Evolutionary conservation across 2,888 invertebrate genomes (phyloP).

Genomic region (Embidobia sp.): DNA sequence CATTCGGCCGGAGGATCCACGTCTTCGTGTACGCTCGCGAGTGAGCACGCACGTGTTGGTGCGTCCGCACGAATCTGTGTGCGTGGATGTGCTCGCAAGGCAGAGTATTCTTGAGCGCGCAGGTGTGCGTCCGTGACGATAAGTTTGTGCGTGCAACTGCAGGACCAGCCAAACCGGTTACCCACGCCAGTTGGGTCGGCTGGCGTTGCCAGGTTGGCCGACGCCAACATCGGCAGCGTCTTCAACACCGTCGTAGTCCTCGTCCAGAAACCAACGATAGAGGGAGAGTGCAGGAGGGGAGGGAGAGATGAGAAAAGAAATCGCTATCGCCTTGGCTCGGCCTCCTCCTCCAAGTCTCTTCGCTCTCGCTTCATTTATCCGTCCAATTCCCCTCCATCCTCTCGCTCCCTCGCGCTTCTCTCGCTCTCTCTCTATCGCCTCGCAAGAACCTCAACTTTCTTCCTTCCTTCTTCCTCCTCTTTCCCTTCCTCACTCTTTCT

Average conservation of each 20-base stretch:
- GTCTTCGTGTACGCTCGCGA: constrained; percentile 66
- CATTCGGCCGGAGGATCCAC: constrained; percentile 63
- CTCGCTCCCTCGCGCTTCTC: constrained; percentile 13
- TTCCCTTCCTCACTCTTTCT: constrained; percentile 15
- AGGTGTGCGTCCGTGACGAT: constrained; percentile 69
- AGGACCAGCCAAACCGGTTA: constrained; percentile 81
- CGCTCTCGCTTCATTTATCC: constrained; percentile 42
- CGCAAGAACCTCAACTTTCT: constrained; percentile 13
- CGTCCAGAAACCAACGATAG: constrained; percentile 69
- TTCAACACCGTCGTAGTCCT: constrained; percentile 69
- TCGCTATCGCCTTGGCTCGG: constrained; percentile 69
- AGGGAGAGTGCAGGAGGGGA: too few species aligned
- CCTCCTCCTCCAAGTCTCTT: constrained; percentile 35
- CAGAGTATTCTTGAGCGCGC: constrained; percentile 56
- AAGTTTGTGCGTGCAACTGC: constrained; percentile 74
- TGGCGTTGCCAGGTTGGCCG: constrained; percentile 62
- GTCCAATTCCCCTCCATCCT: constrained; percentile 40
- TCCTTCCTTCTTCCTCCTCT: background rate
- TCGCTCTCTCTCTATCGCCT: constrained; percentile 15
- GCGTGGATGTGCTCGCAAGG: constrained; percentile 64
- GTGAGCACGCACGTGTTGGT: constrained; percentile 66
- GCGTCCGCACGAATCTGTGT: constrained; percentile 65
- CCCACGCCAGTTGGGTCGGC: constrained; percentile 73
- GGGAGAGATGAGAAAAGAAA: constrained; percentile 70
- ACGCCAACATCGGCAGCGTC: constrained; percentile 67